Evolutionary conservation across 2,888 invertebrate genomes (phyloP).

Genomic region (Drosophila cyrtoloma): DNA sequence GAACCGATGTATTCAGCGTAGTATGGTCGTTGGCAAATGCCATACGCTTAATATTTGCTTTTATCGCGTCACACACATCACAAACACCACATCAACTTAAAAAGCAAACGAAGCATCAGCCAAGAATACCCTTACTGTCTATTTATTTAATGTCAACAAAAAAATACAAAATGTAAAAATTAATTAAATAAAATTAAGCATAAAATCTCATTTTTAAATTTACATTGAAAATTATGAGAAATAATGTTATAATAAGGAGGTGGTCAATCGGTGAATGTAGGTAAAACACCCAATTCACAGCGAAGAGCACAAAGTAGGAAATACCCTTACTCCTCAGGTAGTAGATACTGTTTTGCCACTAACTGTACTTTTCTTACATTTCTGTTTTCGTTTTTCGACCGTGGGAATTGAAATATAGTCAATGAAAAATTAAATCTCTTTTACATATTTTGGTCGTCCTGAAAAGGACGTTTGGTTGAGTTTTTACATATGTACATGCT

Average conservation of each 20-base stretch:
- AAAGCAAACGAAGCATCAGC: neutral
- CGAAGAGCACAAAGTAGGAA: neutral
- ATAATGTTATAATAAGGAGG: neutral
- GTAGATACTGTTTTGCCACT: neutral
- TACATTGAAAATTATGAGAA: neutral
- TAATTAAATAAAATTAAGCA: neutral
- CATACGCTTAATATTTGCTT: no score
- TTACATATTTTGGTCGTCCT: slow-evolving; percentile 10
- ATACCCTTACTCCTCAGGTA: neutral
- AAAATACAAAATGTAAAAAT: neutral
- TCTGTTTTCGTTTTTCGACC: neutral
- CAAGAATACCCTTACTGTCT: neutral
- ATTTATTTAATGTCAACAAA: neutral
- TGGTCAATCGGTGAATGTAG: neutral
- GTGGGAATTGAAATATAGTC: neutral
- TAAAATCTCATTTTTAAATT: neutral
- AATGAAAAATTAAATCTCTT: neutral
- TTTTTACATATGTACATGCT: slow-evolving; percentile 2
- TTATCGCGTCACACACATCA: neutral
- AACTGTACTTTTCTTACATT: neutral
- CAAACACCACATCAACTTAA: neutral
- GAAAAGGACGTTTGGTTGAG: slow-evolving; percentile 2
- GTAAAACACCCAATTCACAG: neutral
- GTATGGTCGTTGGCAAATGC: no score
- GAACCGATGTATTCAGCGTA: no score